phyloP scores from a whole-genome alignment of 2,797 vertebrate genomes.

The Pteronotus mesoamericanus region DNA sequence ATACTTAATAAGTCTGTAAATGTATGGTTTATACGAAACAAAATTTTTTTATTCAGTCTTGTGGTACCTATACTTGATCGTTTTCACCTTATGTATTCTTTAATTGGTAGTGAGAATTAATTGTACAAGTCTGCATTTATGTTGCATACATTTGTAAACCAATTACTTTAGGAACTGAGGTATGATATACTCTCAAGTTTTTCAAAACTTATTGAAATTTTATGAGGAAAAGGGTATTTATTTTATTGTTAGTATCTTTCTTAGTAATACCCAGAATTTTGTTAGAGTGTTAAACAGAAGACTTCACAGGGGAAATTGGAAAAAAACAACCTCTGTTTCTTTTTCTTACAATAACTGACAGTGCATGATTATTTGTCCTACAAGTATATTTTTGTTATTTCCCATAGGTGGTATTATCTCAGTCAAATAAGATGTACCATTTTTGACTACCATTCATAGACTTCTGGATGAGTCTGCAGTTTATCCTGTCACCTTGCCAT shows the following conservation, averaged over 20 bases:
- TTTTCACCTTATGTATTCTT: background rate
- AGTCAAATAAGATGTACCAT: background rate
- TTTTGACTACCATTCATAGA: background rate
- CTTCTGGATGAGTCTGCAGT: background rate
- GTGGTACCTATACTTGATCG: background rate
- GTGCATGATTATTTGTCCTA: background rate
- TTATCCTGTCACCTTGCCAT: background rate
- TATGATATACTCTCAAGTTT: background rate
- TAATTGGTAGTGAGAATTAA: background rate
- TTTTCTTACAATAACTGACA: constrained; percentile 12
- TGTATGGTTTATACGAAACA: background rate
- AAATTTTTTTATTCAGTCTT: background rate
- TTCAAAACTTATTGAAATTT: background rate
- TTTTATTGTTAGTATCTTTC: background rate
- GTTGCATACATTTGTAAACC: background rate
- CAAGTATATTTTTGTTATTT: constrained; percentile 26
- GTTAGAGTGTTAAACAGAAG: background rate
- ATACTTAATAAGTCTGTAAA: background rate
- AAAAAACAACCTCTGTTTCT: background rate
- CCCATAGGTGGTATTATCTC: background rate
- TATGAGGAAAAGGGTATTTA: background rate
- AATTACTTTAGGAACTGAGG: background rate
- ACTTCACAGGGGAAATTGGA: background rate
- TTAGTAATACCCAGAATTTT: background rate
- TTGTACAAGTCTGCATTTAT: background rate